Percentiles rank a stretch among this genome's conserved stretches.
Evolutionary conservation across 2,888 invertebrate species (phyloP).

Genomic region (Toxonevra muliebris): DNA sequence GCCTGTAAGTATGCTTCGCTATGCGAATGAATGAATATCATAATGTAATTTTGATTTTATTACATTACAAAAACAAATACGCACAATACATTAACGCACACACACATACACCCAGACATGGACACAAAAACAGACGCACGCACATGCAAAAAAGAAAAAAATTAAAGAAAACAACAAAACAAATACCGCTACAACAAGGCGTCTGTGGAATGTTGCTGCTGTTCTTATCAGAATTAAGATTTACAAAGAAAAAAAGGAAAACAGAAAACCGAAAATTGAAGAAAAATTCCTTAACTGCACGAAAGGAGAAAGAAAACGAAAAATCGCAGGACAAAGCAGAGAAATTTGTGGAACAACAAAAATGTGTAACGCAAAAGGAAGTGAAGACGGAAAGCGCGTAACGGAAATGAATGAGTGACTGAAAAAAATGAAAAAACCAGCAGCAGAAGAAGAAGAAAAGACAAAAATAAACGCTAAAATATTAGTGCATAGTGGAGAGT

Average conservation of each 20-base stretch:
- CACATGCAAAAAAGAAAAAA: constrained; percentile 9
- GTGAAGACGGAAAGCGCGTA: not conserved
- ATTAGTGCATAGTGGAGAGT: not conserved
- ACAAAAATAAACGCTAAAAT: not conserved
- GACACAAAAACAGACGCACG: constrained; percentile 26
- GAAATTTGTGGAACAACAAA: not conserved
- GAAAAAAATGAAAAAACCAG: not conserved
- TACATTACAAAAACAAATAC: not conserved
- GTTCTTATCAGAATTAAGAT: not conserved
- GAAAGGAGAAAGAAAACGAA: constrained; percentile 36
- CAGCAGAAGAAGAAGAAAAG: not conserved
- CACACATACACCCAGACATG: too few relatives aligned
- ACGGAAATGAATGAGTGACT: not conserved
- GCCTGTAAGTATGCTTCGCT: not conserved
- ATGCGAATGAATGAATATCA: not conserved
- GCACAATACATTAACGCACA: constrained; percentile 24
- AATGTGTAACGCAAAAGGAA: not conserved
- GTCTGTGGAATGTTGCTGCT: not conserved
- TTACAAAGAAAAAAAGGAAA: not conserved
- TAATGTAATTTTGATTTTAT: not conserved
- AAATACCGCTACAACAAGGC: constrained; percentile 25
- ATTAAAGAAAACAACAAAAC: constrained; percentile 6
- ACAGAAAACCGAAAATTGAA: not conserved
- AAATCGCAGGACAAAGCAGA: constrained; percentile 13
- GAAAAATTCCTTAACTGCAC: not conserved